Evolutionary conservation across 2,113 vertebrate genomes (phyloP), one percentile per base, ranked within the genome.

Genomic region (Microcebus lehilahytsara): DNA sequence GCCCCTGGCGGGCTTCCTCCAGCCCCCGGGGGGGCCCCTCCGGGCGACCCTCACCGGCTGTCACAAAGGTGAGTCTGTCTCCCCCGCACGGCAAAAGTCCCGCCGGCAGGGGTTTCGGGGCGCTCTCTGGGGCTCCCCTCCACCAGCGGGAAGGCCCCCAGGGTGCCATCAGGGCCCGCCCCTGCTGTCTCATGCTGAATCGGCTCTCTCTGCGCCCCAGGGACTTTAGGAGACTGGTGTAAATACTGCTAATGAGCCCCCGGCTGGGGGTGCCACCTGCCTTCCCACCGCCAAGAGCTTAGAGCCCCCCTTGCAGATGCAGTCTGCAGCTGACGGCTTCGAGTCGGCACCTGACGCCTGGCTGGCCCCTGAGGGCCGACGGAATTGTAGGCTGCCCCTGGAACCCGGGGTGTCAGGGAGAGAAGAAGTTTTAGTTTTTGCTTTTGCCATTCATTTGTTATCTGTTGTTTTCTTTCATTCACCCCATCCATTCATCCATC

Each of bases 1-100:
- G 60, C 99, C 99, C 0, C 98, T 98, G 0, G 75, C 97, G 22
- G 98, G 98, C 34, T 99, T 99, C 97, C 98, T 99, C 77, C 98
- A 98, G 85, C 98, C 98, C 34, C 99, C 99, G 0, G 99, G 98
- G 4, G 98, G 98, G 19, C 97, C 98, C 30, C 98, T 99, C 22
- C 97, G 85, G 51, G 98, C 97, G 27, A 98, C 67, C 0, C 98
- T 99, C 89, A 98, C 96, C 0, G 87, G 98, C 5, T 98, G 98
- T 95, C 98, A 98, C 46, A 98, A 98, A 99, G 99, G 99, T 98
- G 80, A 77, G 93, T 88, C 71, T 64, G 93, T 88, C 71, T 64
- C 46, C 19, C 27, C 49, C 69, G 77, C 9, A 2, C n/a, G 9
- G 37, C 67, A 32, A 72, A 0, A 67, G 2, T 92, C 37, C 46